A percentile compares a stretch with the other conserved stretches of the same genome.
phyloP scores from a whole-genome alignment of 2,797 vertebrate genomes.

The Mus minutoides region DNA sequence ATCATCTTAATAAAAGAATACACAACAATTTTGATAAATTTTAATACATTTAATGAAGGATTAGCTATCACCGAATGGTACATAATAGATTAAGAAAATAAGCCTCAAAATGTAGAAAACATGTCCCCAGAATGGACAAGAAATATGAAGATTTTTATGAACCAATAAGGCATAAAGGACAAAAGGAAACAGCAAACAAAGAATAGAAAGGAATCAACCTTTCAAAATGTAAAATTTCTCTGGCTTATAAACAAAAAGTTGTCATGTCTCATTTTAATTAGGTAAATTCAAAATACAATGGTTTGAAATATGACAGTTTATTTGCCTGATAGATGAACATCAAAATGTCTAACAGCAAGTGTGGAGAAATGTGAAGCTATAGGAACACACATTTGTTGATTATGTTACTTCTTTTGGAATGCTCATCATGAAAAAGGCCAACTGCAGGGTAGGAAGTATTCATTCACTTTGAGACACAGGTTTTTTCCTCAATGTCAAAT shows the following conservation, averaged over 20 bases:
- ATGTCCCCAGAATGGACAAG: background rate
- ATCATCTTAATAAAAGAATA: background rate
- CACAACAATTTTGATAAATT: background rate
- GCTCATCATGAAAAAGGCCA: background rate
- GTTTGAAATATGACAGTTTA: background rate
- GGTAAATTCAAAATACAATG: slow-evolving; percentile 18
- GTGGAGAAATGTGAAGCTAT: background rate
- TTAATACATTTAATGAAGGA: slow-evolving; percentile 1
- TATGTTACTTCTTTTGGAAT: background rate
- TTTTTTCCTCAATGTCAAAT: background rate
- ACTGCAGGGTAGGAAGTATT: background rate
- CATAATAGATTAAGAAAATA: background rate
- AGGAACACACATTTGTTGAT: background rate
- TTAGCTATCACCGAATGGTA: background rate
- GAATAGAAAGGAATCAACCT: background rate
- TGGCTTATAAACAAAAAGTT: background rate
- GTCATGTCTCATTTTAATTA: background rate
- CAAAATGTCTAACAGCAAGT: slow-evolving; percentile 2
- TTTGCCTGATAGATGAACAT: background rate
- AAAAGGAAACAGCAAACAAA: background rate
- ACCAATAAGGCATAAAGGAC: background rate
- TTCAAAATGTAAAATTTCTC: slow-evolving; percentile 25
- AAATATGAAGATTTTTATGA: background rate
- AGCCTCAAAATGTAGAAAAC: background rate
- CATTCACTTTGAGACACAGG: background rate